Percentiles rank a stretch among this genome's conserved stretches.
phyloP scores from a whole-genome alignment of 2,797 vertebrate genomes.

The Cercopithecus diana region DNA sequence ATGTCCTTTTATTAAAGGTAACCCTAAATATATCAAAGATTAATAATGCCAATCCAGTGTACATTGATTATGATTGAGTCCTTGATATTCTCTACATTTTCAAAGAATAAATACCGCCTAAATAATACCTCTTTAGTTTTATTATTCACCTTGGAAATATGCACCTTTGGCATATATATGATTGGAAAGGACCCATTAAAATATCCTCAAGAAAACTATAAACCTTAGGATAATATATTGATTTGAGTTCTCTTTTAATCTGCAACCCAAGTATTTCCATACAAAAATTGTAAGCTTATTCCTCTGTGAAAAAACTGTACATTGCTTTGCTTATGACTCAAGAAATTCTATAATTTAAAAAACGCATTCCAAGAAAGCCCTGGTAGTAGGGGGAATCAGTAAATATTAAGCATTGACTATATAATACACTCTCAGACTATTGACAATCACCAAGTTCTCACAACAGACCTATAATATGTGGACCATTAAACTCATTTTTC shows the following conservation, averaged over 20 bases:
- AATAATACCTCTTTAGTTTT: neutral
- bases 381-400: neutral
- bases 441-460: neutral
- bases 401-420: neutral
- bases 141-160: neutral
- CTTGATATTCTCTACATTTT: neutral
- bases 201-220: neutral
- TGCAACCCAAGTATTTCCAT: neutral
- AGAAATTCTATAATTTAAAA: neutral
- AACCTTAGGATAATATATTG: neutral
- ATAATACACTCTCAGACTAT: neutral
- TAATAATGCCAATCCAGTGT: neutral
- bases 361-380: neutral
- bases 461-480: neutral
- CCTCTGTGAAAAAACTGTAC: neutral
- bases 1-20: constrained; percentile 43
- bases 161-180: neutral
- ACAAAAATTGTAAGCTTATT: neutral
- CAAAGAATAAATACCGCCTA: neutral
- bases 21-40: constrained; percentile 26
- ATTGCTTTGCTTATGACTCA: constrained; percentile 3
- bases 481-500: neutral
- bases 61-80: neutral
- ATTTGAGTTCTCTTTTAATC: neutral
- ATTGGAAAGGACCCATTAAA: neutral